A percentile compares a stretch with the other conserved stretches of the same genome.
phyloP scores from a whole-genome alignment of 2,797 vertebrate genomes.

The Pangasius djambal region DNA sequence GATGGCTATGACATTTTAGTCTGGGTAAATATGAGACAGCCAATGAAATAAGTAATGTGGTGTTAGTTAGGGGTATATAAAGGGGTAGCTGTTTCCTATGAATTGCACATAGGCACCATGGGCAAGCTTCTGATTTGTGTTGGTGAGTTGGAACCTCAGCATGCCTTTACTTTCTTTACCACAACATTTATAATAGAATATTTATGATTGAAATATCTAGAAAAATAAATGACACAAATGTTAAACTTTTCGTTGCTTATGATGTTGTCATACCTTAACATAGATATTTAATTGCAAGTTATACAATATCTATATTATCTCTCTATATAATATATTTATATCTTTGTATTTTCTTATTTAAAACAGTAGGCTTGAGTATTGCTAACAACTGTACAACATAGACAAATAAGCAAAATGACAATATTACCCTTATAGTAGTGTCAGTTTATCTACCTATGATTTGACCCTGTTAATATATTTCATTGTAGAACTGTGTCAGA shows the following conservation, averaged over 20 bases:
- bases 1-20: neutral
- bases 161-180: conserved; percentile 5
- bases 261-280: neutral
- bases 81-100: neutral
- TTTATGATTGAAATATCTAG: neutral
- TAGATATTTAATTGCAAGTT: neutral
- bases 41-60: neutral
- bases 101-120: conserved; percentile 67
- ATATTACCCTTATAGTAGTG: neutral
- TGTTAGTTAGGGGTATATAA: conserved; percentile 62
- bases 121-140: conserved; percentile 68
- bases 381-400: neutral
- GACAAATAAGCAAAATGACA: neutral
- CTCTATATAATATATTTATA: neutral
- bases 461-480: neutral
- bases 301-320: neutral
- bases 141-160: conserved; percentile 60
- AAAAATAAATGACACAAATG: neutral
- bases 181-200: neutral
- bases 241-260: neutral
- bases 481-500: neutral
- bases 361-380: neutral
- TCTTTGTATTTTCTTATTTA: neutral
- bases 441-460: neutral
- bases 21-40: conserved; percentile 28